phyloP scores from a whole-genome alignment of 2,797 vertebrate genomes.

The Sebastes matsubarae region DNA sequence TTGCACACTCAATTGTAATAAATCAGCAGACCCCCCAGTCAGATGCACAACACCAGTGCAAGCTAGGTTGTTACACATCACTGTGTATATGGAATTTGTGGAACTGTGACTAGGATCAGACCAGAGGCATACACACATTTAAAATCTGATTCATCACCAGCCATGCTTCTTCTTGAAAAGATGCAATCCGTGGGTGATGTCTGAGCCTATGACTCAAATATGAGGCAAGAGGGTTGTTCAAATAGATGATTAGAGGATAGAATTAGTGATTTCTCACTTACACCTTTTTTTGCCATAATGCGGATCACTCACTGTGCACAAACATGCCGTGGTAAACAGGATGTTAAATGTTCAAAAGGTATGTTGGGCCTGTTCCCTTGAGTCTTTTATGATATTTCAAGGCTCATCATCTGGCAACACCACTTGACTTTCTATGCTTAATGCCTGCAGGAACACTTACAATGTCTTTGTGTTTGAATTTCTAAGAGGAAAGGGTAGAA shows the following conservation, averaged over 20 bases:
- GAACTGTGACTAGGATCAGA: not conserved
- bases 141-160: conserved; percentile 13
- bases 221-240: not conserved
- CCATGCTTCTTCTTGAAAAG: conserved; percentile 4
- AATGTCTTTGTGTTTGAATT: conserved; percentile 36
- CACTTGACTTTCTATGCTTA: conserved; percentile 24
- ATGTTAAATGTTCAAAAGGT: conserved; percentile 40
- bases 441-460: conserved; percentile 35
- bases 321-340: conserved; percentile 26
- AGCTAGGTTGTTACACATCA: not conserved
- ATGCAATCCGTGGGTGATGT: not conserved
- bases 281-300: conserved; percentile 12
- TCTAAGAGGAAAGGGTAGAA: not conserved
- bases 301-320: conserved; percentile 16
- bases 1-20: not conserved
- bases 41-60: not conserved
- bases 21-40: not conserved
- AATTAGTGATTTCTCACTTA: conserved; percentile 1
- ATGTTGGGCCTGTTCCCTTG: conserved; percentile 11
- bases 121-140: not conserved
- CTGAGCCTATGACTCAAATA: conserved; percentile 10
- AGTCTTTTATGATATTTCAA: conserved; percentile 48
- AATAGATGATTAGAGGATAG: conserved; percentile 5
- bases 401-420: conserved; percentile 47
- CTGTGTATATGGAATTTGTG: not conserved